Evolutionary conservation across 2,113 vertebrate genomes (phyloP).

Genomic region (Limnothrissa miodon): DNA sequence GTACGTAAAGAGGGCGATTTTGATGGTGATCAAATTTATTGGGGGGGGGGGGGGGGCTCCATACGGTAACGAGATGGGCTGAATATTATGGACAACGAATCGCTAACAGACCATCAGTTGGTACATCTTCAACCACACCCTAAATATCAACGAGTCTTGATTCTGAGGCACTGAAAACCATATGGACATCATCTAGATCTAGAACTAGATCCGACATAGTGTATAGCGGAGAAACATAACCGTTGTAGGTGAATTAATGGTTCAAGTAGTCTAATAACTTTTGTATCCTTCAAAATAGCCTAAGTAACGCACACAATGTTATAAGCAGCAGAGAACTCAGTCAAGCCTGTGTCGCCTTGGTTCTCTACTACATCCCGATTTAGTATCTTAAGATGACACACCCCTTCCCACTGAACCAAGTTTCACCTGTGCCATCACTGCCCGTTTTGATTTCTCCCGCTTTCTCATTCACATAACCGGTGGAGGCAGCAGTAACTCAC

Average conservation of each 20-base stretch:
- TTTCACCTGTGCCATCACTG: constrained; percentile 37
- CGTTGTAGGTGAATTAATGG: background rate
- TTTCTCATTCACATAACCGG: constrained; percentile 6
- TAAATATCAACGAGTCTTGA: background rate
- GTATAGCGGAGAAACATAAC: background rate
- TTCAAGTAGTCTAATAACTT: background rate
- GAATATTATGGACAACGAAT: background rate
- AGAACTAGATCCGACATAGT: no score
- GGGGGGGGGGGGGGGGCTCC: background rate
- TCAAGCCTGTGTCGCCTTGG: constrained; percentile 13
- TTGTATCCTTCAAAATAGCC: background rate
- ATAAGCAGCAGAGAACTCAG: background rate
- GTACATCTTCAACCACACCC: background rate
- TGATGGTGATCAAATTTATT: background rate
- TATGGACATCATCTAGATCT: background rate
- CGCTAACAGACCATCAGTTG: background rate
- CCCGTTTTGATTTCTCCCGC: constrained; percentile 18
- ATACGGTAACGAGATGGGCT: background rate
- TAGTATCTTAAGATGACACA: constrained; percentile 30
- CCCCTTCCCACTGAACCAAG: constrained; percentile 33
- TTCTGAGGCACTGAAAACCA: background rate
- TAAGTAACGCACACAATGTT: background rate
- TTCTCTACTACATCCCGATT: constrained; percentile 16
- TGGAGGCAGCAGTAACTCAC: background rate
- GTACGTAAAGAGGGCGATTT: background rate